A percentile compares a stretch with the other conserved stretches of the same genome.
Evolutionary conservation across 2,797 vertebrate genomes (phyloP).

Genomic region (Apodemus agrarius): DNA sequence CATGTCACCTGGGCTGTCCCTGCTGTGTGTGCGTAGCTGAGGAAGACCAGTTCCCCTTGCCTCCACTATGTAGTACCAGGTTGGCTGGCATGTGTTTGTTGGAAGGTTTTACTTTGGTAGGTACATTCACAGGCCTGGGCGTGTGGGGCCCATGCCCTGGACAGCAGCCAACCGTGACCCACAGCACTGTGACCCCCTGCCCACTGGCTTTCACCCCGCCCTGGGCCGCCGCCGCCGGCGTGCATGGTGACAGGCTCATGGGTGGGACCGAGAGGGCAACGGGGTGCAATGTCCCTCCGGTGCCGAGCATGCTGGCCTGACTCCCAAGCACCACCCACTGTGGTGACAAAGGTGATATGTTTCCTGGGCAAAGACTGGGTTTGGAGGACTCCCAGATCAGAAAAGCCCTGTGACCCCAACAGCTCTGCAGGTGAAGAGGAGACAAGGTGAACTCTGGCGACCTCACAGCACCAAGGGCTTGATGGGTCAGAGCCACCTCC

Average conservation of each 20-base stretch:
- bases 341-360: neutral
- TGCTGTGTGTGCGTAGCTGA: fast-evolving
- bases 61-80: neutral
- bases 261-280: no score
- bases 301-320: neutral
- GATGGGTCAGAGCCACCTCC: neutral
- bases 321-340: fast-evolving
- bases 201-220: no score
- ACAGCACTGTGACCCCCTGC: neutral
- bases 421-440: neutral
- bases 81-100: neutral
- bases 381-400: neutral
- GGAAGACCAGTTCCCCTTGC: neutral
- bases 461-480: neutral
- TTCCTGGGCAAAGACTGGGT: neutral
- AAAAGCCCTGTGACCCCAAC: neutral
- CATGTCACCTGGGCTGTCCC: neutral
- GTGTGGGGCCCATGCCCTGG: neutral
- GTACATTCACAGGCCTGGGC: neutral
- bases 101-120: neutral
- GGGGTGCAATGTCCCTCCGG: neutral
- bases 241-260: neutral
- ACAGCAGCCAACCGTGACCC: no score
- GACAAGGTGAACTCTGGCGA: neutral
- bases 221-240: neutral